phyloP scores from a whole-genome alignment of 2,113 vertebrate species.

The Engraulis encrasicolus region DNA sequence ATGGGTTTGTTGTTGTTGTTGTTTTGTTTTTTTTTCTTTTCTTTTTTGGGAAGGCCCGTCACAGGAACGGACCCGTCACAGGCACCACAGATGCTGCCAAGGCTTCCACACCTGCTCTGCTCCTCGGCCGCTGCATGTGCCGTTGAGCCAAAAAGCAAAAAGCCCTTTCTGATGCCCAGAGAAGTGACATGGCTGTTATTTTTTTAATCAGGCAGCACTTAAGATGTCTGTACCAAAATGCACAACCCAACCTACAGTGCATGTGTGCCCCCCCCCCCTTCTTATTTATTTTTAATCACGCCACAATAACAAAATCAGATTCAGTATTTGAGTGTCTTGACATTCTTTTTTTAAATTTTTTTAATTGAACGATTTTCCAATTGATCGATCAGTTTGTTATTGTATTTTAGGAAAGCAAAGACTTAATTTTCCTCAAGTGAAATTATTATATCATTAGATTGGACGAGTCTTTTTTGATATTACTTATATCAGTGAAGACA shows the following conservation, averaged over 20 bases:
- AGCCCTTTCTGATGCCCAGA: constrained; percentile 34
- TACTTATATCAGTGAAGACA: neutral
- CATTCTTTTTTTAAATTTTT: constrained; percentile 9
- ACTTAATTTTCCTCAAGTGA: constrained; percentile 32
- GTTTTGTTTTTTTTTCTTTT: too few relatives aligned
- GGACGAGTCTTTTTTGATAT: too few relatives aligned
- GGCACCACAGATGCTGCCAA: neutral
- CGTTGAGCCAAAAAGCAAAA: constrained; percentile 30
- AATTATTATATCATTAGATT: neutral
- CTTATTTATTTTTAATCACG: constrained; percentile 46
- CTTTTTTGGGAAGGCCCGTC: neutral
- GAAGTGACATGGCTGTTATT: constrained; percentile 42
- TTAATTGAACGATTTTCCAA: neutral
- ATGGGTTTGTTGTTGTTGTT: too few relatives aligned
- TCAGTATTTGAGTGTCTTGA: neutral
- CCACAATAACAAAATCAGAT: neutral
- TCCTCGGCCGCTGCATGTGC: neutral
- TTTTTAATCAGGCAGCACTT: constrained; percentile 55
- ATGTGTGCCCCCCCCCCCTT: neutral
- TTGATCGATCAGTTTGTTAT: neutral
- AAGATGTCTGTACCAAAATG: constrained; percentile 44
- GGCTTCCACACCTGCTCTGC: constrained; percentile 27
- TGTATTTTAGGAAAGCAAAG: neutral
- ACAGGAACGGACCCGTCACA: neutral
- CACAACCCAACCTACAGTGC: constrained; percentile 35